Evolutionary conservation across 2,797 vertebrate genomes (phyloP).

Genomic region (Tachyglossus aculeatus): DNA sequence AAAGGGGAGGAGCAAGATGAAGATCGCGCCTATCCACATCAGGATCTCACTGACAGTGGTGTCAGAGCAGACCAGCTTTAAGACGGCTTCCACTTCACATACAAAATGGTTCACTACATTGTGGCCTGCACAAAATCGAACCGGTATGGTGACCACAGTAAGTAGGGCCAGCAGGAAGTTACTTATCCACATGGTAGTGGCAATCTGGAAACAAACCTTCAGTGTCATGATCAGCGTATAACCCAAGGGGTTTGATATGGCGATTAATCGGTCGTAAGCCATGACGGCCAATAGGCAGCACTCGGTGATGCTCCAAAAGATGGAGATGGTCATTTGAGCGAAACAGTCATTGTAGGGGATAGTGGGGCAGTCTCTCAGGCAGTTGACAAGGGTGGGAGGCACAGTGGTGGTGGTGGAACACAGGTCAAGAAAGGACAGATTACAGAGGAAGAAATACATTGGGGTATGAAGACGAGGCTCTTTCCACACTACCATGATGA

Average conservation of each 20-base stretch:
- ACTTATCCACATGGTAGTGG: conserved; percentile 1
- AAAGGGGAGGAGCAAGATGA: conserved; percentile 37
- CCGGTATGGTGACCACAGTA: conserved; percentile 12
- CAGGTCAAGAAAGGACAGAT: too few species aligned
- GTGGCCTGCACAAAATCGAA: conserved; percentile 21
- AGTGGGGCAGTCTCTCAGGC: conserved; percentile 24
- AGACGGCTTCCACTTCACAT: conserved; percentile 24
- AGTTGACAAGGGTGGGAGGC: conserved; percentile 32
- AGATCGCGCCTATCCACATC: not conserved
- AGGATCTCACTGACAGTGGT: conserved; percentile 33
- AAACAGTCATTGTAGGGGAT: conserved; percentile 12
- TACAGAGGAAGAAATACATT: too few species aligned
- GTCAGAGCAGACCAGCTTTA: conserved; percentile 36
- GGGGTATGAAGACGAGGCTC: too few species aligned
- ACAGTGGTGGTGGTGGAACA: conserved; percentile 28
- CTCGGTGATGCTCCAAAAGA: conserved; percentile 19
- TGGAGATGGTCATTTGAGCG: conserved; percentile 25
- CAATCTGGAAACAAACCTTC: conserved; percentile 25
- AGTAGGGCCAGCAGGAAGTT: not conserved
- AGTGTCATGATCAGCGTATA: conserved; percentile 24
- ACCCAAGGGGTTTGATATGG: conserved; percentile 4
- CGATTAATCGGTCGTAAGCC: conserved; percentile 30
- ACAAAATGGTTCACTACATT: conserved; percentile 38
- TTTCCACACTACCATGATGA: too few species aligned
- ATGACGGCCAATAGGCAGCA: conserved; percentile 29